Evolutionary conservation across 2,888 invertebrate genomes (phyloP).

Genomic region (Mystacides longicornis): DNA sequence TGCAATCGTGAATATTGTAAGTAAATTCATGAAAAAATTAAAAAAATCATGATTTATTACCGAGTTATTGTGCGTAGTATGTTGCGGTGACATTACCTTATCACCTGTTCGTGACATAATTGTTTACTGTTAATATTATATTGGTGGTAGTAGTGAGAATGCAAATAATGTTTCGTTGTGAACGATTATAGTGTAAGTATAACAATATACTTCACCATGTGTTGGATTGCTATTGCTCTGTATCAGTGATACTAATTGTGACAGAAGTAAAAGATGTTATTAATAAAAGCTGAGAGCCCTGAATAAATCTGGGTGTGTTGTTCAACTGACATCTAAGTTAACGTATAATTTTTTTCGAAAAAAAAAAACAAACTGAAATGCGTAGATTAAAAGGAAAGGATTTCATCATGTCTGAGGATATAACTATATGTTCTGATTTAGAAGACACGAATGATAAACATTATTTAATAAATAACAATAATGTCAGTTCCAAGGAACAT

Average conservation of each 20-base stretch:
- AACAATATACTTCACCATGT: no score
- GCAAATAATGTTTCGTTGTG: no score
- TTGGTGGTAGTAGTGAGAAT: no score
- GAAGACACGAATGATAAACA: constrained; percentile 15
- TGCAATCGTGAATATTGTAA: no score
- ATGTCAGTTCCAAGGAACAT: constrained; percentile 9
- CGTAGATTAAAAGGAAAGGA: constrained; percentile 14
- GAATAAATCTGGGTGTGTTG: not conserved
- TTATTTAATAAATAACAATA: constrained; percentile 12
- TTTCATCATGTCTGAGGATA: constrained; percentile 14
- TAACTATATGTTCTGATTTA: constrained; percentile 3
- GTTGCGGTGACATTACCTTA: no score
- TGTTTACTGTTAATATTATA: no score
- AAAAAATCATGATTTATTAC: no score
- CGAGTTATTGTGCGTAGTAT: no score
- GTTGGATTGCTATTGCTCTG: no score
- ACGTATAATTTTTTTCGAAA: not conserved
- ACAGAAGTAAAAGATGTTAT: not conserved
- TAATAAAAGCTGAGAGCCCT: not conserved
- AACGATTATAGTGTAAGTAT: no score
- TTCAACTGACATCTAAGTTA: not conserved
- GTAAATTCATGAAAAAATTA: no score
- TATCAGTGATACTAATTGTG: not conserved
- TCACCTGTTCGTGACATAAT: no score
- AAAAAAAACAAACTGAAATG: constrained; percentile 12